Percentiles rank a stretch among this genome's conserved stretches.
Conservation (phyloP, 2,888 invertebrate species). For the Calameuta filiformis region DNA sequence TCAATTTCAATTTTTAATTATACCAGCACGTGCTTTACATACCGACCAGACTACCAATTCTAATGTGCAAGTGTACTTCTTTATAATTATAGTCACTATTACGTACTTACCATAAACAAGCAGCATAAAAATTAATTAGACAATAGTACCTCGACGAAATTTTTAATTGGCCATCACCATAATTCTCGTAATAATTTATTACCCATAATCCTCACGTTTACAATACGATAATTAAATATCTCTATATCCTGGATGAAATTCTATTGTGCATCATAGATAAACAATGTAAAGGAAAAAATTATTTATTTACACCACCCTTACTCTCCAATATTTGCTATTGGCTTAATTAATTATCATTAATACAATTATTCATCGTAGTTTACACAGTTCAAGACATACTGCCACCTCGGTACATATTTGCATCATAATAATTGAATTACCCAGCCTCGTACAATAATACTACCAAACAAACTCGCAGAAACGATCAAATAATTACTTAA, state of each 20-base stretch:
- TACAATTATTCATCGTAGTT: background rate
- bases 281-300: background rate
- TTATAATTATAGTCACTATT: background rate
- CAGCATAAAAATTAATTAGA: background rate
- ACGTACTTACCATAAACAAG: background rate
- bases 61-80: background rate
- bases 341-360: background rate
- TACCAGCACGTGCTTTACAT: background rate
- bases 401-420: background rate
- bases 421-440: background rate
- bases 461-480: background rate
- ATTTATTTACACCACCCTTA: background rate
- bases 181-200: background rate
- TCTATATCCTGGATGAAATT: background rate
- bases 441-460: background rate
- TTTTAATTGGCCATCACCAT: background rate
- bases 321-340: background rate
- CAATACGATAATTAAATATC: background rate
- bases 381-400: background rate
- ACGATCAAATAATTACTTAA: background rate
- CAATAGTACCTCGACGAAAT: background rate
- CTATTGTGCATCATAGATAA: background rate
- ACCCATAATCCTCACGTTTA: background rate
- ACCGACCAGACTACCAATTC: background rate
- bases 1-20: background rate